Conservation (phyloP, 2,888 invertebrate genomes). For the Parapristionchus giblindavisi region DNA sequence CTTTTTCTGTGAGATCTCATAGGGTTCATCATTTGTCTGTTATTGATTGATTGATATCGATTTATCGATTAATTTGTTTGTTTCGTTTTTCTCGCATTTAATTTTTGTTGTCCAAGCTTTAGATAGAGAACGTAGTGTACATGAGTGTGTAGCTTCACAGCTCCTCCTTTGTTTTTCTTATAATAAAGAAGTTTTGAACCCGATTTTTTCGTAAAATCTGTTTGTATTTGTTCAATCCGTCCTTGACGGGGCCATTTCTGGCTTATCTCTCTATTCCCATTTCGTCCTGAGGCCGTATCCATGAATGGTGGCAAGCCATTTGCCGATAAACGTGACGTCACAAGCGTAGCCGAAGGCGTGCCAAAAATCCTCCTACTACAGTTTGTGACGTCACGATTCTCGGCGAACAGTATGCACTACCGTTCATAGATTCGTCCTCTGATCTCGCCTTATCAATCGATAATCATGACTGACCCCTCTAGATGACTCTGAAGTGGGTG, state of each 20-base stretch:
- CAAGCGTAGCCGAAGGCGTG: no score
- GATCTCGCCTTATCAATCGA: background rate
- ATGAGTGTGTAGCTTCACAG: background rate
- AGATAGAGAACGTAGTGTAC: background rate
- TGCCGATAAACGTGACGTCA: no score
- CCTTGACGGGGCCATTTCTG: constrained; percentile 17
- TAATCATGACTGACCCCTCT: background rate
- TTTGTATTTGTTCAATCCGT: constrained; percentile 10
- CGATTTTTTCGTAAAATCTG: constrained; percentile 22
- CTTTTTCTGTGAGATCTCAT: no score
- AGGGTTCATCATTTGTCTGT: no score
- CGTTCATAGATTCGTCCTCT: background rate
- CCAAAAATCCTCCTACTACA: no score
- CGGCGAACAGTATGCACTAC: no score
- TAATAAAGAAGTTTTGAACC: no score
- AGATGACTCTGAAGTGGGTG: constrained; percentile 32
- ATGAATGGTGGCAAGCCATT: no score
- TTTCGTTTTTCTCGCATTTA: constrained; percentile 8
- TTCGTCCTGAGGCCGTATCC: no score
- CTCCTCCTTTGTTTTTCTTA: no score
- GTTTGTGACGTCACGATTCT: no score
- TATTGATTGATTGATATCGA: constrained; percentile 20
- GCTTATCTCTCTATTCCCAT: constrained; percentile 1
- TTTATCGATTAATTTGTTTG: constrained; percentile 16
- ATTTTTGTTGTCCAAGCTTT: constrained; percentile 2